Evolutionary conservation across 2,888 invertebrate species (phyloP).

Genomic region (Catonia carolina): DNA sequence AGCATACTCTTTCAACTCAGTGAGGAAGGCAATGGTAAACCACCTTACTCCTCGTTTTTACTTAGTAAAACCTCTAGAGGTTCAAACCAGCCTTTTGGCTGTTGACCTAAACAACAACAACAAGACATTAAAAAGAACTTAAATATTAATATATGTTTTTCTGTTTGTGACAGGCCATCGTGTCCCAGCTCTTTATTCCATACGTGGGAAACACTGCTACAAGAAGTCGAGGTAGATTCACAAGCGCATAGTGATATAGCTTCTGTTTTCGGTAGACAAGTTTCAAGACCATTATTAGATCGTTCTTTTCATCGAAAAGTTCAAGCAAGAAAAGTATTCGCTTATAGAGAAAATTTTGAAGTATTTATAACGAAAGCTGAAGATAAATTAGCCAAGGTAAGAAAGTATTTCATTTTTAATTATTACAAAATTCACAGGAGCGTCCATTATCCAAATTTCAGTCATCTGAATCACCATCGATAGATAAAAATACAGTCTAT

Average conservation of each 20-base stretch:
- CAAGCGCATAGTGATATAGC: constrained; percentile 79
- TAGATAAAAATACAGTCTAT: too few relatives aligned
- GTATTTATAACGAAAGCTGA: constrained; percentile 79
- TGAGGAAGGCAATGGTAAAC: too few relatives aligned
- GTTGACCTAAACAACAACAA: too few relatives aligned
- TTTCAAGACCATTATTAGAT: constrained; percentile 77
- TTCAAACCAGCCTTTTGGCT: too few relatives aligned
- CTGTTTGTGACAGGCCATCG: constrained; percentile 54
- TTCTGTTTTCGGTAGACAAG: constrained; percentile 65
- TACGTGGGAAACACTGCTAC: constrained; percentile 83
- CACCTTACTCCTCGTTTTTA: too few relatives aligned
- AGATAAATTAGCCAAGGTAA: constrained; percentile 65
- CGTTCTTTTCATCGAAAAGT: constrained; percentile 85
- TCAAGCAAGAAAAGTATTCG: constrained; percentile 83
- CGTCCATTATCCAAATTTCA: too few relatives aligned
- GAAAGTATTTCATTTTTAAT: too few relatives aligned
- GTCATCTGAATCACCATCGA: too few relatives aligned
- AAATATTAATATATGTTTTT: constrained; percentile 19
- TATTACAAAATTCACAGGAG: too few relatives aligned
- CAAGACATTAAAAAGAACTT: too few relatives aligned
- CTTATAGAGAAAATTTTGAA: constrained; percentile 85
- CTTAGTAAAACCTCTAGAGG: too few relatives aligned
- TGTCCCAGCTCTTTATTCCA: constrained; percentile 78
- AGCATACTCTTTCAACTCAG: too few relatives aligned
- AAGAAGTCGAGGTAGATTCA: constrained; percentile 86